Conservation (phyloP, 2,113 vertebrate species). For the Seriola quinqueradiata region DNA sequence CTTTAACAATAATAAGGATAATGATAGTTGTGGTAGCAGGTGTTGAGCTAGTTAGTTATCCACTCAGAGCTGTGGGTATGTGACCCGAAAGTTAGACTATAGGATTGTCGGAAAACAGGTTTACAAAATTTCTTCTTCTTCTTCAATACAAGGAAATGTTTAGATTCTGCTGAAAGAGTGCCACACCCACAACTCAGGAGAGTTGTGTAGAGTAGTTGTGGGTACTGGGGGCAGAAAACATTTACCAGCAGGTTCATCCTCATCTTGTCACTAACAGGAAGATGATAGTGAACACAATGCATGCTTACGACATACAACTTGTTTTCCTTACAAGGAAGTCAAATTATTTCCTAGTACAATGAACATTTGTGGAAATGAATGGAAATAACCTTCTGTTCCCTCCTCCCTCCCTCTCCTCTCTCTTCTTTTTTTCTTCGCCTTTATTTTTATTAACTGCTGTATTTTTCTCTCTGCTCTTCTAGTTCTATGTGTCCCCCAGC, state of each 20-base stretch:
- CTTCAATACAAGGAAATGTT: not conserved
- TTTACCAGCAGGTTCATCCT: too few species aligned
- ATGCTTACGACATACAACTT: not conserved
- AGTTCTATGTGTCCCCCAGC: conserved; percentile 95
- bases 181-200: not conserved
- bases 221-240: too few species aligned
- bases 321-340: conserved; percentile 12
- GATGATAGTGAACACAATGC: not conserved
- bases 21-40: too few species aligned
- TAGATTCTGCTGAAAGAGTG: not conserved
- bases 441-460: not conserved
- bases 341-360: not conserved
- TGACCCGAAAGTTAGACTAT: not conserved
- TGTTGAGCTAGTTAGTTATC: not conserved
- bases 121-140: conserved; percentile 4
- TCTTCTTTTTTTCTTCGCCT: not conserved
- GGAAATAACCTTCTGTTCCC: not conserved
- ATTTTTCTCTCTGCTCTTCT: conserved; percentile 42
- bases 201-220: too few species aligned
- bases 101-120: conserved; percentile 33
- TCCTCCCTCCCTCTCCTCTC: not conserved
- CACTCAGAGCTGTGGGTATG: not conserved
- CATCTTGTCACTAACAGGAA: not conserved
- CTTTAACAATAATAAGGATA: too few species aligned
- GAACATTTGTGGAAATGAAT: not conserved